These are phyloP conservation scores for Glyptemys insculpta DNA, from an alignment of 2,797 vertebrate species.

Conservation along the genomic window DNA sequence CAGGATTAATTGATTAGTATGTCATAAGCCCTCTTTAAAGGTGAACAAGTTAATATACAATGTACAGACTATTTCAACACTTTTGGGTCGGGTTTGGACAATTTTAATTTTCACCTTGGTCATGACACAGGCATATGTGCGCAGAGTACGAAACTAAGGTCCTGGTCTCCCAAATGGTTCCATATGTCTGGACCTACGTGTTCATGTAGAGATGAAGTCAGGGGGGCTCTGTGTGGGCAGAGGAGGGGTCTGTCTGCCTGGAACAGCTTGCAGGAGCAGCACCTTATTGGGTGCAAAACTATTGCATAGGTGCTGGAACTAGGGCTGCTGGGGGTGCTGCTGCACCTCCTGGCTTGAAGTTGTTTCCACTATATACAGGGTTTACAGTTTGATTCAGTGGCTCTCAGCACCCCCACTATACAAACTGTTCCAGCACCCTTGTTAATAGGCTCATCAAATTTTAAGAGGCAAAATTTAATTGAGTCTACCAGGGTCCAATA, in stretches of 20 bases:
- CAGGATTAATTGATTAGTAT: not conserved
- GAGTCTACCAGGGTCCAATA: not conserved
- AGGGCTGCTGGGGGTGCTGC: too few species aligned
- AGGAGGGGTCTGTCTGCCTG: not conserved
- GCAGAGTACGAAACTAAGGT: not conserved
- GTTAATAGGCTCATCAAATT: not conserved
- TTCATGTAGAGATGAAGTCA: not conserved
- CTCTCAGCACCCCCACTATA: too few species aligned
- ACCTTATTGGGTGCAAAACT: not conserved
- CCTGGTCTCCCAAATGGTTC: not conserved
- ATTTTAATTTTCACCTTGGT: not conserved
- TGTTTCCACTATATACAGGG: too few species aligned
- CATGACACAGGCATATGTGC: not conserved
- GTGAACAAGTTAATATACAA: not conserved
- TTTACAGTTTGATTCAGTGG: too few species aligned
- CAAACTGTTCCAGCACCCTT: too few species aligned
- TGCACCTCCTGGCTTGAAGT: too few species aligned
- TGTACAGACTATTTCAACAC: not conserved
- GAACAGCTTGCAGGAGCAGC: not conserved
- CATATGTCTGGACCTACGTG: not conserved
- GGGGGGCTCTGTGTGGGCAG: not conserved
- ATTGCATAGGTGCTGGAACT: not conserved
- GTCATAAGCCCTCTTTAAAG: not conserved
- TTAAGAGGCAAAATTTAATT: not conserved
- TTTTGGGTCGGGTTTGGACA: not conserved